phyloP scores from a whole-genome alignment of 2,888 invertebrate species.

The Hirudinaria manillensis region DNA sequence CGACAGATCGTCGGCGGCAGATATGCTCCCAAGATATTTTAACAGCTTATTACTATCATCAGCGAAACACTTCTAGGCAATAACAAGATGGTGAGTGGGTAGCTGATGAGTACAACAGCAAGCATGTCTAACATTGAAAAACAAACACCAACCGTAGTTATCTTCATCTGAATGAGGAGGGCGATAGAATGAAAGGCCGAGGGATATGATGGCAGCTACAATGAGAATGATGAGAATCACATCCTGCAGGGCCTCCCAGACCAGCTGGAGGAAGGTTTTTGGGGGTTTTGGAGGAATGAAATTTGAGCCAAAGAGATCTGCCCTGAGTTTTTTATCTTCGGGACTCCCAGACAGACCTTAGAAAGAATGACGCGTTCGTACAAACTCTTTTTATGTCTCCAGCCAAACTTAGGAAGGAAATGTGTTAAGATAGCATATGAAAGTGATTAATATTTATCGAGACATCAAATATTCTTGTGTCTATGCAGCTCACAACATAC shows the following conservation, averaged over 20 bases:
- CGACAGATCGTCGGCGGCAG: no score
- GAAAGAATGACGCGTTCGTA: neutral
- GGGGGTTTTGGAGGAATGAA: conserved; percentile 98
- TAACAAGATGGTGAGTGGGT: no score
- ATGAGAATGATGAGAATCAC: conserved; percentile 97
- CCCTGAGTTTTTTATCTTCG: conserved; percentile 83
- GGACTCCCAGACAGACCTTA: conserved; percentile 85
- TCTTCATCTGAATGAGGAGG: conserved; percentile 29
- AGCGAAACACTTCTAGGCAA: no score
- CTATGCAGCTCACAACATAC: no score
- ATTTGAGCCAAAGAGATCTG: conserved; percentile 94
- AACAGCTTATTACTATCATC: no score
- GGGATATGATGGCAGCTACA: conserved; percentile 94
- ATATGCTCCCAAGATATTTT: no score
- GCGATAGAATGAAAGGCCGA: conserved; percentile 74
- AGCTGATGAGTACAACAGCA: no score
- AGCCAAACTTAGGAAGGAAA: no score
- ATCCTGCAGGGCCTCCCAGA: conserved; percentile 99
- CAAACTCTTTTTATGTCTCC: neutral
- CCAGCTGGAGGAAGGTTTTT: conserved; percentile 94
- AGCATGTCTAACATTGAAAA: neutral
- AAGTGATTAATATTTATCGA: no score
- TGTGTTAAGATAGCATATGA: no score
- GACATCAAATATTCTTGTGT: no score
- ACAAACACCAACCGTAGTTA: neutral